phyloP scores from a whole-genome alignment of 2,113 vertebrate species.

The Ochotona princeps region DNA sequence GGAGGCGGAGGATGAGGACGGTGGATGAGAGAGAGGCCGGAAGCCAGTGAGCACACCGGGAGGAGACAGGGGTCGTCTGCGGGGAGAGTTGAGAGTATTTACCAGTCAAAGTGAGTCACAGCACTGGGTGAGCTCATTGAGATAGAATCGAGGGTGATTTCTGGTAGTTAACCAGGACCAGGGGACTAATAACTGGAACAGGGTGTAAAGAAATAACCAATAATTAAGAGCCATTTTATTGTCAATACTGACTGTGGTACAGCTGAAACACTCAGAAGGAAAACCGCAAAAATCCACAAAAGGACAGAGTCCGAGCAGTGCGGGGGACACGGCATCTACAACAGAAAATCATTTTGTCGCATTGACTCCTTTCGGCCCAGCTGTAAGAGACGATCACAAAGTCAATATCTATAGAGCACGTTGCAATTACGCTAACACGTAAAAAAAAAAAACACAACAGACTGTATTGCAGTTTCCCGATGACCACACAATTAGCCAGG shows the following conservation, averaged over 20 bases:
- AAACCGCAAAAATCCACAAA: conserved; percentile 71
- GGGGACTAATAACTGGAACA: conserved; percentile 8
- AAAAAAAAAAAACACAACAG: conserved; percentile 6
- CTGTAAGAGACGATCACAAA: conserved; percentile 66
- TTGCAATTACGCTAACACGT: conserved; percentile 59
- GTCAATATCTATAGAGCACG: neutral
- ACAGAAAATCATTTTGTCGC: conserved; percentile 78
- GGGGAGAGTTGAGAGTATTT: neutral
- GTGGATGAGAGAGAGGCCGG: neutral
- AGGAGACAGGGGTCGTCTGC: conserved; percentile 8
- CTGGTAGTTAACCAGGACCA: conserved; percentile 11
- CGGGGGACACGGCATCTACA: conserved; percentile 45
- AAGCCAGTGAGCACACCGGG: neutral
- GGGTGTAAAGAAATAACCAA: conserved; percentile 37
- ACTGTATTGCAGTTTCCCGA: conserved; percentile 57
- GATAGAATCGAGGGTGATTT: conserved; percentile 20
- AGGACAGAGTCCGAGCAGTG: conserved; percentile 67
- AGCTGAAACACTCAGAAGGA: conserved; percentile 68
- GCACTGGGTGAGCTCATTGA: conserved; percentile 62
- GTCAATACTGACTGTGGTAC: conserved; percentile 57
- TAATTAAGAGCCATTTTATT: conserved; percentile 66
- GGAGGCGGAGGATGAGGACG: no score
- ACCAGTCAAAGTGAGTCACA: conserved; percentile 51
- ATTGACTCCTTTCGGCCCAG: conserved; percentile 65
- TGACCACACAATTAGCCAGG: neutral